Evolutionary conservation across 2,113 vertebrate species (phyloP).

Genomic region (Oncorhynchus gorbuscha): DNA sequence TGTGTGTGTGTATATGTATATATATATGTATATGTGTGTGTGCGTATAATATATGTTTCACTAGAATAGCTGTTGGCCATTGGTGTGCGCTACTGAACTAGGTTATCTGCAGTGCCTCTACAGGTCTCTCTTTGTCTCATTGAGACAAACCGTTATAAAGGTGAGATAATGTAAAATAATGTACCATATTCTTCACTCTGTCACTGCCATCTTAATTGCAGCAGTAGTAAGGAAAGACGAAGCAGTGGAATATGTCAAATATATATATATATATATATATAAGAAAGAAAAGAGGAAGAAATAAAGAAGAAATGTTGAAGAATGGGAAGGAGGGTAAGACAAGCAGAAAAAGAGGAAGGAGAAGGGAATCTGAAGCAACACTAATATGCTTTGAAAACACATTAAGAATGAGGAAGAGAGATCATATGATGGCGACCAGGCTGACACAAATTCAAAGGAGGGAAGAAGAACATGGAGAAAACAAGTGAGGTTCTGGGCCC

Average conservation of each 20-base stretch:
- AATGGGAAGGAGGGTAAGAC: neutral
- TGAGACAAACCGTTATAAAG: too few relatives aligned
- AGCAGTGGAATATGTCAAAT: neutral
- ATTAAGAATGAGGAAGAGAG: slow-evolving; percentile 27
- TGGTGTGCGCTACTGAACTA: too few relatives aligned
- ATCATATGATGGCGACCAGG: slow-evolving; percentile 20
- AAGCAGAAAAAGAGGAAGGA: too few relatives aligned
- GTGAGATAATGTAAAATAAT: too few relatives aligned
- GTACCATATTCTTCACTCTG: too few relatives aligned
- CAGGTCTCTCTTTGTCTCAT: too few relatives aligned
- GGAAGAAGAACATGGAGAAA: neutral
- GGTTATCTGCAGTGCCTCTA: too few relatives aligned
- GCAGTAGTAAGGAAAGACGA: neutral
- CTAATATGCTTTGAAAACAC: neutral
- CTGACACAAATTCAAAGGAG: neutral
- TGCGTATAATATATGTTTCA: too few relatives aligned
- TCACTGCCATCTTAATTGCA: too few relatives aligned
- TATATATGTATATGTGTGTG: too few relatives aligned
- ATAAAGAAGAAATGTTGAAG: neutral
- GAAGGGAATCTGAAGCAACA: neutral
- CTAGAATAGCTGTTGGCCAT: too few relatives aligned
- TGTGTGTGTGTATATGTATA: too few relatives aligned
- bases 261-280: neutral
- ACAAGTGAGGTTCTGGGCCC: neutral
- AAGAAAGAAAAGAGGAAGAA: neutral